Conservation (phyloP, 2,797 vertebrate species). For the Myripristis murdjan region DNA sequence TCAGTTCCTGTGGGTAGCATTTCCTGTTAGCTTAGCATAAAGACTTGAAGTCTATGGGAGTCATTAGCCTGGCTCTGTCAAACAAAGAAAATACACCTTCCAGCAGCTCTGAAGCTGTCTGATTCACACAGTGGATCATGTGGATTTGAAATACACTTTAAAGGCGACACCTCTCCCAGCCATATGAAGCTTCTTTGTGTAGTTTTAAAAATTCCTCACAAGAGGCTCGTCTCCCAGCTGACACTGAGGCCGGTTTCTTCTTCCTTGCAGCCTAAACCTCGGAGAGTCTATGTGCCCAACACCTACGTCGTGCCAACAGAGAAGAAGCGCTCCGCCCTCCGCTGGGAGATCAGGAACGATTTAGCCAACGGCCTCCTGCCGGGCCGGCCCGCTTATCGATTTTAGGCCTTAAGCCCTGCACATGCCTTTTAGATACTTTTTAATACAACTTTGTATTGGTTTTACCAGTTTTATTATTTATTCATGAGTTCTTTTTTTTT, state of each 20-base stretch:
- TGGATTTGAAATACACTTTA: too few relatives aligned
- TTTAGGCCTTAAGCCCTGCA: conserved; percentile 30
- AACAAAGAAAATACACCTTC: too few relatives aligned
- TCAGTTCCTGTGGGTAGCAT: too few relatives aligned
- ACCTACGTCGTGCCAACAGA: conserved; percentile 89
- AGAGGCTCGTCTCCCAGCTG: too few relatives aligned
- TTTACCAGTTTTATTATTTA: conserved; percentile 50
- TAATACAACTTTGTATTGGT: conserved; percentile 3
- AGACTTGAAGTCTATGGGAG: too few relatives aligned
- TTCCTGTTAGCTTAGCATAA: too few relatives aligned
- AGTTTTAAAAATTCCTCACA: too few relatives aligned
- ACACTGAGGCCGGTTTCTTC: neutral
- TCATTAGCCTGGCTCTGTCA: too few relatives aligned
- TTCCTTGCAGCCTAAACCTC: conserved; percentile 77
- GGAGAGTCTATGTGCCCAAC: conserved; percentile 83
- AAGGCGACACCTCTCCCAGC: too few relatives aligned
- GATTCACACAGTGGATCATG: too few relatives aligned
- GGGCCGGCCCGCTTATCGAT: conserved; percentile 60
- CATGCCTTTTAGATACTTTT: conserved; percentile 13
- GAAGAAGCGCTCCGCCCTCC: conserved; percentile 90
- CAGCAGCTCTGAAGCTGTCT: too few relatives aligned
- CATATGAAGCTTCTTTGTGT: too few relatives aligned
- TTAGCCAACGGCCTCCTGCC: conserved; percentile 87
- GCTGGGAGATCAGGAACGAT: conserved; percentile 90
- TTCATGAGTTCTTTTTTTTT: conserved; percentile 32